Conservation (phyloP, 2,113 vertebrate species). For the Syngnathoides biaculeatus region DNA sequence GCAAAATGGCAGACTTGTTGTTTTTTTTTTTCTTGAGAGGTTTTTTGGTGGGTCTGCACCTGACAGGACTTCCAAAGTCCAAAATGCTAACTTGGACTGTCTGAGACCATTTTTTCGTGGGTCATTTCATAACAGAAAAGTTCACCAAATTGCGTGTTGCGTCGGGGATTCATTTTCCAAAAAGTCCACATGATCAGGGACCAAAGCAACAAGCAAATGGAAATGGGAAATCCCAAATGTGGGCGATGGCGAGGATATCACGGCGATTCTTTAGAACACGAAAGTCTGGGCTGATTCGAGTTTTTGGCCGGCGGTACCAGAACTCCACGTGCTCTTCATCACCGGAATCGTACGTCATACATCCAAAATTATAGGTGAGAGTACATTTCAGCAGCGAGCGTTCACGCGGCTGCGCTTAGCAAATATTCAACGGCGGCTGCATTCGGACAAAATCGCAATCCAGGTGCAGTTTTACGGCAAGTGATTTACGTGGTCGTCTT, state of each 20-base stretch:
- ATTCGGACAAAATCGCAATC: conserved; percentile 39
- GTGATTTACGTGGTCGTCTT: conserved; percentile 40
- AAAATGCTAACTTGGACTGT: too few species aligned
- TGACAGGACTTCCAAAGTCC: too few species aligned
- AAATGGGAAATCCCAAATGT: not conserved
- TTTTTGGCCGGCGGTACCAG: not conserved
- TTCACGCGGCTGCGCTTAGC: too few species aligned
- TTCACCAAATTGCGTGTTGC: too few species aligned
- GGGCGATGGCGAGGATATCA: not conserved
- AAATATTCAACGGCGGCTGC: conserved; percentile 14
- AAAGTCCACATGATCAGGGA: too few species aligned
- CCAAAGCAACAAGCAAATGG: too few species aligned
- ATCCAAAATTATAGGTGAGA: too few species aligned
- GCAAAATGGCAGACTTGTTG: too few species aligned
- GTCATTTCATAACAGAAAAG: not conserved
- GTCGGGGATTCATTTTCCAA: too few species aligned
- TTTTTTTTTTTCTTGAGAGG: too few species aligned
- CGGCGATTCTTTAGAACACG: not conserved
- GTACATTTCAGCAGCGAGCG: not conserved
- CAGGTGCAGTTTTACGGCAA: conserved; percentile 27
- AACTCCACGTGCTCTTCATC: not conserved
- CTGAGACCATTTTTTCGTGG: not conserved
- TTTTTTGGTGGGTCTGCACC: too few species aligned
- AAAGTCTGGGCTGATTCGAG: not conserved
- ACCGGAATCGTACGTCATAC: not conserved